A percentile compares a stretch with the other conserved stretches of the same genome.
These are phyloP conservation scores for Dasyurus viverrinus DNA, from an alignment of 2,113 vertebrate genomes.

Conservation along the genomic window DNA sequence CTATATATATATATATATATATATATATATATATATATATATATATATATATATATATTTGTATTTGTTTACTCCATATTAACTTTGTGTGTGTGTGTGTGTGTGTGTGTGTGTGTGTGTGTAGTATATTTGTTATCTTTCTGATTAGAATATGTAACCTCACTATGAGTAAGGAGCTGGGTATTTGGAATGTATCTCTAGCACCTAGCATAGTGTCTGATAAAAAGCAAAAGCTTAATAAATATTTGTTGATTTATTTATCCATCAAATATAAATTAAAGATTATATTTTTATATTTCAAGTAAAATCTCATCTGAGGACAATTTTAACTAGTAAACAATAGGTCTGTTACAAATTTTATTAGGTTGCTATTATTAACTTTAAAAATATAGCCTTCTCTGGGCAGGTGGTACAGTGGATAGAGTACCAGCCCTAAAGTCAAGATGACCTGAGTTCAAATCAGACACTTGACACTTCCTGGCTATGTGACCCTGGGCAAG, in stretches of 20 bases:
- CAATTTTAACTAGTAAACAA: constrained; percentile 3
- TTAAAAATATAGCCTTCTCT: no score
- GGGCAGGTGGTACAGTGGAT: no score
- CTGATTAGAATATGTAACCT: no score
- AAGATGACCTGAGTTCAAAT: no score
- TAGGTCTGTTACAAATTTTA: not conserved
- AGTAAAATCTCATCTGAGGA: constrained; percentile 32
- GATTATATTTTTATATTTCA: not conserved
- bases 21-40: not conserved
- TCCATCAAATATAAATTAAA: not conserved
- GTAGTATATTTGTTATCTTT: no score
- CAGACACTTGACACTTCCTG: no score
- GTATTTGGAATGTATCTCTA: no score
- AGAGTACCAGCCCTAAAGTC: no score
- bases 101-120: no score
- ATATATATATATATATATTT: not conserved
- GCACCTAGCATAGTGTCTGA: no score
- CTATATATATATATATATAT: not conserved
- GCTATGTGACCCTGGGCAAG: no score
- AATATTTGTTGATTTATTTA: not conserved
- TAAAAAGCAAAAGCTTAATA: not conserved
- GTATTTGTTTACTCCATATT: not conserved
- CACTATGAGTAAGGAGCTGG: no score
- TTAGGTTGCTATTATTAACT: not conserved
- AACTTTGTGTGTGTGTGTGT: not conserved